Evolutionary conservation across 2,113 vertebrate species (phyloP), one percentile per base, ranked within the genome.

Genomic region (Odocoileus virginianus): DNA sequence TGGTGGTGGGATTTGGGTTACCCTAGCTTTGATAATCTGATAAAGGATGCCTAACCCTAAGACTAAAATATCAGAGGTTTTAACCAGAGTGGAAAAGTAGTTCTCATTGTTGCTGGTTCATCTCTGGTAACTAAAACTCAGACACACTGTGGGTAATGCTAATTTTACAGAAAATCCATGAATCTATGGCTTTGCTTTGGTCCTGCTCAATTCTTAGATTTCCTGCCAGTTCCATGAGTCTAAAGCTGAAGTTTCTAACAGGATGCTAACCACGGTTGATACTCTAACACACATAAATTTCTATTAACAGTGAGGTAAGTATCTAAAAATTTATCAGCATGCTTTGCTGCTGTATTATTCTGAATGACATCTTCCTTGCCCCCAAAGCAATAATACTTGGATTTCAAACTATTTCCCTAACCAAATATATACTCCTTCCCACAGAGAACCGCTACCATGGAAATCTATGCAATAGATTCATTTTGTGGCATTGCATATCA

Each of bases 301-400:
- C 60, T 89, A 89, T 95, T 97, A 97, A 55, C 57, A 81, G 61
- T 43, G 91, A 2, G 0, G 85, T 84, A 74, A 28, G 81, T 90
- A 83, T 47, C 82, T 86, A 79, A 96, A 81, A 67, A 94, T 27
- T 93, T 97, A 96, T 84, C 95, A 92, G 78, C 15, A 28, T 87
- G 58, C 82, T 93, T 86, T 81, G 52, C 84, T 67, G 25, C 86
- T 89, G 3, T 71, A 43, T 93, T 96, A 76, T 71, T 97, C 92
- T 93, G 93, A 97, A 96, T 97, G 93, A 76, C 93, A 94, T 91
- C 64, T 86, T 95, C 93, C 93, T 97, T 97, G 94, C 28, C 71
- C 98, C 95, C 96, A 97, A 98, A 98, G 98, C 97, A 98, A 98
- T 98, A 98, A 98, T 87, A 82, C 89, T 95, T 97, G 96, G 79